Percentiles rank a stretch among this genome's conserved stretches.
These are phyloP conservation scores for Muraenolepis orangiensis DNA, from an alignment of 2,797 vertebrate species.

Conservation along the genomic window DNA sequence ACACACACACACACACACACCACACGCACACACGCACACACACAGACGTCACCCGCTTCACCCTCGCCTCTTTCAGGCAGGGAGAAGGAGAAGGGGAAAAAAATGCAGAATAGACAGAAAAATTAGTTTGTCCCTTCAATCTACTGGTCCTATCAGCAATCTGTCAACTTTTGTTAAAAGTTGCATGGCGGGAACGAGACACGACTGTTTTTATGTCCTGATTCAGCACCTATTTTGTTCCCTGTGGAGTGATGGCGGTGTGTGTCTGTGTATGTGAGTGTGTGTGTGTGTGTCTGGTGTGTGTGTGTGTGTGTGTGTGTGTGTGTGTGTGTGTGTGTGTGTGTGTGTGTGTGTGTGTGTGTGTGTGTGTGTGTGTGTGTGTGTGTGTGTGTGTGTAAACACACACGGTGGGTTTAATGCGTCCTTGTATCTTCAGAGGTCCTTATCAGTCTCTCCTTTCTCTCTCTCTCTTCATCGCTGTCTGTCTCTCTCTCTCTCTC, in stretches of 20 bases:
- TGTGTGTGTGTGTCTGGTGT: too few species aligned
- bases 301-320: background rate
- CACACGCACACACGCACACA: background rate
- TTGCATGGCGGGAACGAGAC: background rate
- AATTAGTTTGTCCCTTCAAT: background rate
- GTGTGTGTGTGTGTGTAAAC: too few species aligned
- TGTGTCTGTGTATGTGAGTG: background rate
- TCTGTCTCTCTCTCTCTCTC: background rate
- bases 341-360: conserved; percentile 1
- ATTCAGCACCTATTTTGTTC: conserved; percentile 2
- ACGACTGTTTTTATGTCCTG: conserved; percentile 12
- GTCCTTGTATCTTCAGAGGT: background rate
- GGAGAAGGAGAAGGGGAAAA: background rate
- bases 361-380: background rate
- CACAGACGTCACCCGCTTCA: background rate
- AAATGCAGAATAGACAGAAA: conserved; percentile 7
- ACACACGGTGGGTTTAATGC: background rate
- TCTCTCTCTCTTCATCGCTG: too few species aligned
- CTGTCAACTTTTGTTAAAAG: conserved; percentile 8
- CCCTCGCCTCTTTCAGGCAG: background rate
- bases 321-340: conserved; percentile 2
- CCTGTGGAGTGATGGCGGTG: background rate
- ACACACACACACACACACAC: background rate
- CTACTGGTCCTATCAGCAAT: background rate
- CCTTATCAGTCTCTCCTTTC: conserved; percentile 1